Evolutionary conservation across 2,888 invertebrate genomes (phyloP), one percentile per base, ranked within the genome.

Genomic region (Dimorphilus gyrociliatus): DNA sequence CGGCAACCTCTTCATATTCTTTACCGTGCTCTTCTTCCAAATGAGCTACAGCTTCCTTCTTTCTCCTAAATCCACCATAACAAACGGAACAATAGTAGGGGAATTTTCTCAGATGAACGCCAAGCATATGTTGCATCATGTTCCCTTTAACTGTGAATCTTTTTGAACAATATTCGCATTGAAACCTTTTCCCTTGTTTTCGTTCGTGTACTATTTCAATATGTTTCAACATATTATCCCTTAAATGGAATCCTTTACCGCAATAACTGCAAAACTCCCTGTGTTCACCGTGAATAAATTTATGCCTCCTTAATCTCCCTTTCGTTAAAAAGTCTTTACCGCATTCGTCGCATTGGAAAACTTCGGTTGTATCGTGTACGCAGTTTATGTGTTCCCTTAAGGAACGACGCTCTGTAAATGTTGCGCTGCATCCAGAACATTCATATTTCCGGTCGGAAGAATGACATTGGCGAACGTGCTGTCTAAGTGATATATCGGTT

Each of bases 211-310:
- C 31, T 13, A 38, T 33, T 13, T 35, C 33, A 6, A 38, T 30
- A 19, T 38, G 38, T 16, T 38, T 38, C 23, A 36, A 33, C 38
- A 38, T 38, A 32, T 38, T 38, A 29, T 38, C 38, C 15, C 29
- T 35, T n/a, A 38, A 23, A 16, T 38, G 38, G 29, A 38, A 38
- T 16, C 38, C 38, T 21, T 38, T 38, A 19, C 25, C 23, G 18
- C 38, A 38, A 21, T 33, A 31, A 10, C 14, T 18, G 25, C 38
- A 38, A 21, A 26, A 29, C 29, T 26, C 27, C 3, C 38, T 27
- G 16, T 23, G 29, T 12, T 33, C 38, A 3, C 38, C 38, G 16
- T 38, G 38, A 25, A 36, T 38, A 23, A 26, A 32, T 16, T 12
- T 29, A 19, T 38, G 38, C 10, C 38, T 21, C 4, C 38, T 30